phyloP scores from a whole-genome alignment of 2,797 vertebrate species.

The Paratrypauchen microcephalus region DNA sequence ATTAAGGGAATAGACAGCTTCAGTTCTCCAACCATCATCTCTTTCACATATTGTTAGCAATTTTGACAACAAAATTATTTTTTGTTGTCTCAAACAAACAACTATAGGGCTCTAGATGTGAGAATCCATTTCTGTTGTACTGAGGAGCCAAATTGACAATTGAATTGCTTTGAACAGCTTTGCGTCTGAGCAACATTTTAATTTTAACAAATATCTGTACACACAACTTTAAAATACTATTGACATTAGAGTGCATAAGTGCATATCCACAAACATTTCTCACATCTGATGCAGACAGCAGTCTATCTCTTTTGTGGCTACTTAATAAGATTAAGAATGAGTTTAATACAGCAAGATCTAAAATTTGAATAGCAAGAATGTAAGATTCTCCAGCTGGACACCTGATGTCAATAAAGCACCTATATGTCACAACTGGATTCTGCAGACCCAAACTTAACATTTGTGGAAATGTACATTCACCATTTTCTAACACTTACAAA shows the following conservation, averaged over 20 bases:
- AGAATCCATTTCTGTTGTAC: background rate
- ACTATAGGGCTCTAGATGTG: background rate
- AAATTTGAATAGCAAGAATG: background rate
- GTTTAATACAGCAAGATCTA: too few relatives aligned
- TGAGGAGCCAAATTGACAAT: background rate
- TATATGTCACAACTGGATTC: background rate
- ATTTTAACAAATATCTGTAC: constrained; percentile 27
- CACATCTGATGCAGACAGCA: constrained; percentile 48
- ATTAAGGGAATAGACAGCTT: background rate
- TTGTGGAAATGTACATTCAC: constrained; percentile 74
- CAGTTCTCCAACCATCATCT: background rate
- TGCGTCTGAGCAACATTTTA: constrained; percentile 29
- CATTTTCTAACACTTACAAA: constrained; percentile 17
- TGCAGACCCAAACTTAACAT: constrained; percentile 4
- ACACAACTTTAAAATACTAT: constrained; percentile 37
- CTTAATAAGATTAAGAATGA: background rate
- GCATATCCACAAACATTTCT: constrained; percentile 22
- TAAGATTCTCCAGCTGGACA: background rate
- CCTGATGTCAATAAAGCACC: background rate
- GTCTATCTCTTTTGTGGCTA: background rate
- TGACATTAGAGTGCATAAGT: constrained; percentile 26
- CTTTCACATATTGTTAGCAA: too few relatives aligned
- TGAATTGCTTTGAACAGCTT: constrained; percentile 6
- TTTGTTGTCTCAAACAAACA: too few relatives aligned
- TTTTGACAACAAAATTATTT: too few relatives aligned